These are phyloP conservation scores for Paraplagusia blochii DNA, from an alignment of 2,113 vertebrate species.

Conservation along the genomic window DNA sequence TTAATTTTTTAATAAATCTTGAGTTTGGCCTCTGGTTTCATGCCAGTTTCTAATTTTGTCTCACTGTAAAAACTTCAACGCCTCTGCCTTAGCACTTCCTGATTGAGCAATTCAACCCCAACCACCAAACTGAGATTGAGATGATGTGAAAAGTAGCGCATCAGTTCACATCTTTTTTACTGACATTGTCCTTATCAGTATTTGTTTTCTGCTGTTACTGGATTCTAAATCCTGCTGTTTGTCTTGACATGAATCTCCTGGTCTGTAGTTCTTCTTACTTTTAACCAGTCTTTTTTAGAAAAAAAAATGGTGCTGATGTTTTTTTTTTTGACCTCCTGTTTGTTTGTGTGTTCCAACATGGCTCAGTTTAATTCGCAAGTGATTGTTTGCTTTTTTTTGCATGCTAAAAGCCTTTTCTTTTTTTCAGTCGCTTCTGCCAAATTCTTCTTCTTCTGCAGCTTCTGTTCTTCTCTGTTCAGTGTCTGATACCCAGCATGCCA, in stretches of 20 bases:
- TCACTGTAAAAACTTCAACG: no score
- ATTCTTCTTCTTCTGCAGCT: slow-evolving; percentile 78
- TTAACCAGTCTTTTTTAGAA: background rate
- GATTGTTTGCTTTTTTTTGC: slow-evolving; percentile 12
- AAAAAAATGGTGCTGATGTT: background rate
- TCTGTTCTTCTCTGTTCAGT: slow-evolving; percentile 74
- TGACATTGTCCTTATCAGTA: slow-evolving; percentile 4
- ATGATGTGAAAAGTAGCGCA: background rate
- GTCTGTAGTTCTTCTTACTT: background rate
- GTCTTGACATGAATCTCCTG: background rate
- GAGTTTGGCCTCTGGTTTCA: no score
- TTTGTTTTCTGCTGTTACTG: background rate
- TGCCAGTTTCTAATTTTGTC: no score
- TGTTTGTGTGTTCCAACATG: background rate
- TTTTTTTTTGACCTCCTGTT: background rate
- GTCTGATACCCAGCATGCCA: slow-evolving; percentile 10
- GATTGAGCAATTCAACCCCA: slow-evolving; percentile 1
- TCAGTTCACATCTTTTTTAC: no score
- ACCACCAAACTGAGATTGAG: background rate
- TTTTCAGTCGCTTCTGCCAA: slow-evolving; percentile 30
- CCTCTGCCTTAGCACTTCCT: no score
- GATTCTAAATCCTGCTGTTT: background rate
- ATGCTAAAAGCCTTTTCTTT: slow-evolving; percentile 6
- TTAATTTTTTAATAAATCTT: no score
- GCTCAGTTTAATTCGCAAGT: slow-evolving; percentile 28